Evolutionary conservation across 2,888 invertebrate species (phyloP), one percentile per base, ranked within the genome.

Genomic region (Hemicrepidius hirtus): DNA sequence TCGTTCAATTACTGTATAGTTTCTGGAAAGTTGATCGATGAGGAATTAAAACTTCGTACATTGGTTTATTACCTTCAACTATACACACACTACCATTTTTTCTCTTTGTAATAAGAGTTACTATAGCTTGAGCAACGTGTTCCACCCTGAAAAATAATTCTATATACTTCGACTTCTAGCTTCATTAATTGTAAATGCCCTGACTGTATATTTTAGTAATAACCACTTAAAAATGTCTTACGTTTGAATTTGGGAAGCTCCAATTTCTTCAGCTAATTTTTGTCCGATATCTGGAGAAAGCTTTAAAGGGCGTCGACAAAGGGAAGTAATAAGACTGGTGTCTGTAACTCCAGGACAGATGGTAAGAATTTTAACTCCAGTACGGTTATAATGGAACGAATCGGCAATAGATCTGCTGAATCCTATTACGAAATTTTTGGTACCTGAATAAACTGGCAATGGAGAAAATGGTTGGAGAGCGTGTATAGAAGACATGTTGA

Each of bases 401-500:
- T 79, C 78, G 9, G 84, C 90, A 85, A 81, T 89, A 1, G 89
- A 88, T 66, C 86, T 87, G 10, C 88, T 88, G 73, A 90, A 86
- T 5, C 88, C 89, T 21, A 88, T 82, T 1, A 90, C 88, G 6
- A 89, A 90, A 71, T 87, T 88, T 81, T 91, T 91, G 0, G 91
- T 90, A 0, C 90, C 90, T 21, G 89, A 88, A 80, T 92, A 92
- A 41, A 90, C 82, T 0, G 92, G 91, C 37, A 89, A 83, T 35
- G 87, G 89, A 7, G 88, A 88, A 35, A 89, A 84, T 1, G 89
- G 83, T 77, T 87, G 87, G 66, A 88, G 87, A 1, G 92, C 92
- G 66, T 90, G 87, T 41, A 91, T 88, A 0, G 92, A 92, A 0
- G 92, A 89, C 20, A 92, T 85, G 81, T 93, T 93, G n/a, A 93